phyloP scores from a whole-genome alignment of 2,888 invertebrate species.

The Dermolepida albohirtum region DNA sequence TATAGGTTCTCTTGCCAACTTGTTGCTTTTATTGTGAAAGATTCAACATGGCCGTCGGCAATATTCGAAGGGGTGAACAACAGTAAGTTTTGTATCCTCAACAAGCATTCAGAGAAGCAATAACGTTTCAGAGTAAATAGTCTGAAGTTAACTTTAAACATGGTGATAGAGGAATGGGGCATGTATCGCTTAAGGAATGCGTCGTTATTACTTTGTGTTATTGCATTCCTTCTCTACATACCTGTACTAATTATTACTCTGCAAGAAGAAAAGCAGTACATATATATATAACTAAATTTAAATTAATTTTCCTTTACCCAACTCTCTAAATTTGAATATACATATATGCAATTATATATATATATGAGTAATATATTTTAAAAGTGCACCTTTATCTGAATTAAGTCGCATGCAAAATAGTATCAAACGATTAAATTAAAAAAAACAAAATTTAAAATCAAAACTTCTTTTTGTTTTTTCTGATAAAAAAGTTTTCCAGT shows the following conservation, averaged over 20 bases:
- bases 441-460: no score
- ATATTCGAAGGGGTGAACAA: slow-evolving; percentile 44
- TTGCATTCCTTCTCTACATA: slow-evolving; percentile 27
- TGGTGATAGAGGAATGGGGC: slow-evolving; percentile 12
- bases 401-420: no score
- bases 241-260: slow-evolving; percentile 8
- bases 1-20: slow-evolving; percentile 49
- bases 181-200: slow-evolving; percentile 30
- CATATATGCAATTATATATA: no score
- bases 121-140: slow-evolving; percentile 35
- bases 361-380: no score
- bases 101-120: slow-evolving; percentile 34
- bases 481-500: no score
- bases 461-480: no score
- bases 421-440: no score
- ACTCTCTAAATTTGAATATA: no score
- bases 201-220: slow-evolving; percentile 29
- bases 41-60: slow-evolving; percentile 51
- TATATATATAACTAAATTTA: not conserved
- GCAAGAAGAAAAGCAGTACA: not conserved
- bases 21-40: slow-evolving; percentile 50
- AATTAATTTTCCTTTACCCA: no score
- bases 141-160: slow-evolving; percentile 37
- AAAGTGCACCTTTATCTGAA: no score
- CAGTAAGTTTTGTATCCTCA: slow-evolving; percentile 31